Conservation (phyloP, 2,113 vertebrate genomes). For the Barnardius zonarius region DNA sequence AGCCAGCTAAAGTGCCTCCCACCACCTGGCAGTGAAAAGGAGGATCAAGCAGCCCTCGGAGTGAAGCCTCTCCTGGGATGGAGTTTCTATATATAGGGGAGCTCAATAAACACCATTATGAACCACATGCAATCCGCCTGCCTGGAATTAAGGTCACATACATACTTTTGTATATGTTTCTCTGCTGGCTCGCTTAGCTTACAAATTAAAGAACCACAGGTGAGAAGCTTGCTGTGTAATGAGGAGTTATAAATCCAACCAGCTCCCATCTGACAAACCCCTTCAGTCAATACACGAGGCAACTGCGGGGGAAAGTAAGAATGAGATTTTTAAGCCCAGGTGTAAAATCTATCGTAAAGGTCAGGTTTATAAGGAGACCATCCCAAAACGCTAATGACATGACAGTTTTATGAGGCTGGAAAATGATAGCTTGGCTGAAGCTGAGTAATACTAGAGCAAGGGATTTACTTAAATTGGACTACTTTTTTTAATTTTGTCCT, state of each 20-base stretch:
- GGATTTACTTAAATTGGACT: slow-evolving; percentile 50
- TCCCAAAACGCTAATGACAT: slow-evolving; percentile 59
- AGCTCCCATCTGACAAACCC: not conserved
- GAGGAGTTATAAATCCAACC: not conserved
- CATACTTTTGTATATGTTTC: not conserved
- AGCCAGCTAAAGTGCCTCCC: slow-evolving; percentile 54
- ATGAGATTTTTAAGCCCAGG: slow-evolving; percentile 25
- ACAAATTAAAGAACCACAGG: not conserved
- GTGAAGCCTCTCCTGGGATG: slow-evolving; percentile 21
- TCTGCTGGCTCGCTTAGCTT: fast-evolving
- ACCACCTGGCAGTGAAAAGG: slow-evolving; percentile 18
- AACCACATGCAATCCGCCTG: not conserved
- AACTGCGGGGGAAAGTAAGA: not conserved
- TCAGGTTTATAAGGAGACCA: slow-evolving; percentile 58
- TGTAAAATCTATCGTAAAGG: slow-evolving; percentile 63
- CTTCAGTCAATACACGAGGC: not conserved
- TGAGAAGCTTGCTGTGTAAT: not conserved
- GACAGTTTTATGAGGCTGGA: slow-evolving; percentile 62
- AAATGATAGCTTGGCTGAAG: slow-evolving; percentile 57
- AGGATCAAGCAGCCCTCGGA: slow-evolving; percentile 62
- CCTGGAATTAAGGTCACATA: slow-evolving; percentile 15
- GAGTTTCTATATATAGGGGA: slow-evolving; percentile 75
- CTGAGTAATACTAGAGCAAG: slow-evolving; percentile 24
- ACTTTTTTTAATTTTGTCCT: not conserved
- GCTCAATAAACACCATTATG: slow-evolving; percentile 67